Evolutionary conservation across 2,797 vertebrate genomes (phyloP), one percentile per base, ranked within the genome.

Genomic region (Pelochelys cantorii): DNA sequence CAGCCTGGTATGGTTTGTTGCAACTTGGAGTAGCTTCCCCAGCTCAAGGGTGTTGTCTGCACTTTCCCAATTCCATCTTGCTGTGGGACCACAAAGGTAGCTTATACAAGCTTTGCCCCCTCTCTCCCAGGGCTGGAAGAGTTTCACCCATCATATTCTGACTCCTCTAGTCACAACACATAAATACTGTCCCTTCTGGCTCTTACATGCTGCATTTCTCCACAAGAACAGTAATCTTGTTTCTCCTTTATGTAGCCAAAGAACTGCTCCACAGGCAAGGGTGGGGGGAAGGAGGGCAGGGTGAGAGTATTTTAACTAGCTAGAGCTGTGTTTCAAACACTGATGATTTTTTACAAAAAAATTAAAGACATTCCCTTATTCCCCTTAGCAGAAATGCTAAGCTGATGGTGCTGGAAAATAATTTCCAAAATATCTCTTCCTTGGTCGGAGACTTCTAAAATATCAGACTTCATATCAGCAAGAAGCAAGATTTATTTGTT

Each of bases 301-400:
- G 17, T 71, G 8, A 14, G 18, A 11, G 20, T 85, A 85, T 80
- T 85, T 90, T 78, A 80, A 85, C 85, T 90, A 90, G 78, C 62
- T 68, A 37, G 20, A 34, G 18, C 68, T 87, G 84, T 84, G 79
- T 59, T 81, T 79, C 81, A 84, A 85, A 81, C 80, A 83, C 80
- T 75, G 84, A 59, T 74, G 62, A 85, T 90, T 90, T 85, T 65
- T 79, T 23, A 81, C 81, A 74, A 85, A 42, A 85, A 81, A n/a
- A 54, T 80, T 62, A 84, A 89, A 77, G 77, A 81, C 62, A 74
- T 65, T 81, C 71, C 9, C n/a, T 90, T 90, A 79, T n/a, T 85
- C n/a, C 74, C 17, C 12, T 54, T 77, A 54, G n/a, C 79, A 85
- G 62, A 81, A 90, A 90, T 80, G 48, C 77, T 90, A 77, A 80